phyloP scores from a whole-genome alignment of 2,888 invertebrate species.

The Nyleta sp. region DNA sequence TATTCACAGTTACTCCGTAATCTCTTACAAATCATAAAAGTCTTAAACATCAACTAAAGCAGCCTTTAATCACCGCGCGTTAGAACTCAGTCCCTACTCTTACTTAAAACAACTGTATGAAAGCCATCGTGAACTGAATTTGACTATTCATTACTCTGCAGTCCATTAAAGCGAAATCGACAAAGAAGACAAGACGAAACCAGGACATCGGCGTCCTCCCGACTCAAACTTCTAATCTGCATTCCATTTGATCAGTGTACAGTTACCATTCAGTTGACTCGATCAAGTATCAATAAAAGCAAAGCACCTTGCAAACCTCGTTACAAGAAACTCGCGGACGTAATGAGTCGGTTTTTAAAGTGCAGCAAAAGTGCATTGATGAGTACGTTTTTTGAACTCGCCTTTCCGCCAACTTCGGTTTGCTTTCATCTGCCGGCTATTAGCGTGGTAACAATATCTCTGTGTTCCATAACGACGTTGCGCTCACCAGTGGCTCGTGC shows the following conservation, averaged over 20 bases:
- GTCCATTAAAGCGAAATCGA: too few species aligned
- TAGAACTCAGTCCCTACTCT: too few species aligned
- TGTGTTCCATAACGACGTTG: conserved; percentile 38
- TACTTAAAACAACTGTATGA: too few species aligned
- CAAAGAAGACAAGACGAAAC: too few species aligned
- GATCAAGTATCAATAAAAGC: conserved; percentile 11
- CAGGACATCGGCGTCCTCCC: too few species aligned
- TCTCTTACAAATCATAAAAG: too few species aligned
- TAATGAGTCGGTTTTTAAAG: background rate
- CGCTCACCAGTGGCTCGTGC: conserved; percentile 37
- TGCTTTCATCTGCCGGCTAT: conserved; percentile 29
- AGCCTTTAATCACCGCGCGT: too few species aligned
- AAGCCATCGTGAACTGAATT: too few species aligned
- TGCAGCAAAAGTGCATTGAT: conserved; percentile 11
- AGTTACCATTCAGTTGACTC: background rate
- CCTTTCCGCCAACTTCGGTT: conserved; percentile 15
- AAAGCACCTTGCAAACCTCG: background rate
- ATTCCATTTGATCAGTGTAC: background rate
- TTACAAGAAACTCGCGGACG: conserved; percentile 13
- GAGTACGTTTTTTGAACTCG: conserved; percentile 8
- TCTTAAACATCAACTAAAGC: too few species aligned
- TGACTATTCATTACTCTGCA: too few species aligned
- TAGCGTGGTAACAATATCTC: conserved; percentile 38
- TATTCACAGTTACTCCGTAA: too few species aligned
- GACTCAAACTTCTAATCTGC: conserved; percentile 10